Evolutionary conservation across 1,140 invertebrate species (phyloP), one percentile per base, ranked within the genome.

Genomic region (Scaptomyza graminum): DNA sequence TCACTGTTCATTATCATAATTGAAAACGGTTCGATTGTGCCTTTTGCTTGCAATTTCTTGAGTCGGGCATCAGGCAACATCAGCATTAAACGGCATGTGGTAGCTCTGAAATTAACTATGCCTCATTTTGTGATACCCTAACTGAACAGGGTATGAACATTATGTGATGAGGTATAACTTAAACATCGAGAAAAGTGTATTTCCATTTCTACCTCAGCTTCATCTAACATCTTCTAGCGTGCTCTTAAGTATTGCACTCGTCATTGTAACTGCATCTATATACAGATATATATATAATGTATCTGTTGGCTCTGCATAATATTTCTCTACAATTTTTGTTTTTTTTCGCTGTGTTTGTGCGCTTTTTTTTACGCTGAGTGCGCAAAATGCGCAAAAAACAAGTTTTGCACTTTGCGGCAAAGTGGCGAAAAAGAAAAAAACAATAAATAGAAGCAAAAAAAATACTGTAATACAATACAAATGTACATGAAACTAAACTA

Each of bases 351-450:
- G 62, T 72, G 79, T 79, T 79, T 75, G 61, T 71, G 65, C 68
- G 67, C 64, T 60, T 31, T 81, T 81, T 75, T 76, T 87, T 67
- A 83, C 83, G 83, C 83, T 83, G 79, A 83, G 84, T 88, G 83
- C 84, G 79, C 82, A 87, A 87, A 88, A 87, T 82, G 82, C 82
- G 83, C 84, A 88, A 87, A 85, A 87, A 87, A 87, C 83, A 73
- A 88, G 83, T 87, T 87, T 87, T 87, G 83, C 83, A 88, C 82
- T 74, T 87, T 74, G 74, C 67, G 62, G 81, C 81, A 59, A 76
- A 68, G 46, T 55, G 51, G 34, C 71, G 57, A 76, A 65, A 73
- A 46, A 44, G 25, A 55, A 13, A 54, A 51, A 52, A 52, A 49
- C 12, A 49, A 22, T 15, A 37, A n/a, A n/a, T n/a, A n/a, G n/a